Base-by-base conservation (phyloP, 2,113 vertebrate species). In the Chionodraco myersi region DNA sequence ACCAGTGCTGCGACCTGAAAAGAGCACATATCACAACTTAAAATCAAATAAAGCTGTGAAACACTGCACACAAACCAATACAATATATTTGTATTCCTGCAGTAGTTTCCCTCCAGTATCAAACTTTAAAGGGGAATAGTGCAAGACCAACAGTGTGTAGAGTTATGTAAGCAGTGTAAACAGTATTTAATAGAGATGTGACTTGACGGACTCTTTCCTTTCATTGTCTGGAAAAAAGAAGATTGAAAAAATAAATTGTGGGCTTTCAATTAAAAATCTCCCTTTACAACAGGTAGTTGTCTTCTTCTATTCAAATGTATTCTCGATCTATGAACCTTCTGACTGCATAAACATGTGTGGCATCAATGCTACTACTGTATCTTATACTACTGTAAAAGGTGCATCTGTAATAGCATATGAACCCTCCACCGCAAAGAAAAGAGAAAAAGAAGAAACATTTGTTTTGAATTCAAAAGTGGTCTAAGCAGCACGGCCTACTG, bases 1-100 rank as follows among this genome's bases (percentile, higher is more conserved):
- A 99, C 94, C 97, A 97, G 94, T 99, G 97, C 77, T 90, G 93
- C 61, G 96, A 95, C 91, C 97, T 99, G 83, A 54, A 58, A 45
- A 72, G 53, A 83, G 15, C 9, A 80, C 5, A 83, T 64, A 75
- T 59, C 6, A 68, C 12, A 83, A 63, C 84, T 4, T 5, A 49
- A 60, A 30, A 86, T 47, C 2, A 65, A 51, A 4, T 3, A 66
- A 45, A 63, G 53, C 13, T 60, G 63, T 15, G 13, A 34, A 26
- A 23, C 7, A 62, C 23, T 0, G 2, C 1, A 30, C 0, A 26
- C 0, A 0, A 47, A 53, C 21, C 9, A 3, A 45, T 45, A 6
- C 36, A 41, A 41, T 41, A 6, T 41, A 7, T 41, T 6, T 21
- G 21, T 21, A 21, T 21, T 21, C 21, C 21, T 21, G 21, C 21